Base-by-base conservation (phyloP, 2,888 invertebrate species). In the Drosophila fungiperda region DNA sequence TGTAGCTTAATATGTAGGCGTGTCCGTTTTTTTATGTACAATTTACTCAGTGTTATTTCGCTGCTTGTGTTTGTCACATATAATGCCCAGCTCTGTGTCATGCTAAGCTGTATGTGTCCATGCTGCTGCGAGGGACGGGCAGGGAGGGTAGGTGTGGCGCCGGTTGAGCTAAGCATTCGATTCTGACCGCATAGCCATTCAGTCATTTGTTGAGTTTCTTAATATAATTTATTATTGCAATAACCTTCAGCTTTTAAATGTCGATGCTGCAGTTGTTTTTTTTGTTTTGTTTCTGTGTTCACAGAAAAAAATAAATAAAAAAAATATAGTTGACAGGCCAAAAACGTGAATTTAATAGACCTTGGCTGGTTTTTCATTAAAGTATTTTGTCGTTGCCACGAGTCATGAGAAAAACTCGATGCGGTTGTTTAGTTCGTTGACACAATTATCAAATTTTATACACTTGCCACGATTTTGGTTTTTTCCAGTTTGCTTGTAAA, bases 181-280 rank as follows among this genome's bases (percentile, higher is more conserved):
- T 42, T 63, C 54, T 58, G 45, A 67, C 15, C 58, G 35, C 35
- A 57, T 49, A n/a, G 36, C 57, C n/a, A 53, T 65, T 29, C 48
- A 40, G 53, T 15, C 52, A 63, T 65, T 48, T 73, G 29, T 65
- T 59, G 33, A 52, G 53, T 61, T 66, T 50, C 48, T 63, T 52
- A 72, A 65, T 76, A 73, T 45, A 83, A 71, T 84, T 83, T 83
- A 82, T 87, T 82, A 78, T 72, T 68, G 68, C 78, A 78, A 76
- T 84, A 84, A 84, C 83, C 83, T 84, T 84, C 87, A 84, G 76
- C 78, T 80, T 87, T 84, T 78, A 84, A 84, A 84, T 84, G 87
- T 70, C 78, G 63, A 55, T 50, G 66, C 53, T 70, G 57, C 52
- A 60, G 58, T 61, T 65, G 77, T 15, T 60, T 23, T 33, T 36